Evolutionary conservation across 2,888 invertebrate genomes (phyloP).

Genomic region (Nysson spinosus): DNA sequence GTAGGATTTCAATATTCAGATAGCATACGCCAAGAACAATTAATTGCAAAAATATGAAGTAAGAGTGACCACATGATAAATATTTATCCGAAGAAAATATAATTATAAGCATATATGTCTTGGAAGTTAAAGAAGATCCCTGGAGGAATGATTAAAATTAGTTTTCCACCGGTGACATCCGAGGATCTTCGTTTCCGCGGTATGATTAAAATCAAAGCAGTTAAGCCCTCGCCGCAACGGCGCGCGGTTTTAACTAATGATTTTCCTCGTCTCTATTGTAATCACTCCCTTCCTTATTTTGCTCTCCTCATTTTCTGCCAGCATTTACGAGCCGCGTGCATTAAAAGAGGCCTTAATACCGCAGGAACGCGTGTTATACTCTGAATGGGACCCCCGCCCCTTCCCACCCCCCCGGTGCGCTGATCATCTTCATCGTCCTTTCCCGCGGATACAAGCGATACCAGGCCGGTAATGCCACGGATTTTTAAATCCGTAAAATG

Average conservation of each 20-base stretch:
- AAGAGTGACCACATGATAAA: no score
- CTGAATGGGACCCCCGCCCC: conserved; percentile 2
- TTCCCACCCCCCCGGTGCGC: no score
- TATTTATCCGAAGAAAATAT: no score
- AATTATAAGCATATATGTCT: no score
- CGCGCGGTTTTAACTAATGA: conserved; percentile 26
- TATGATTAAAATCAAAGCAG: conserved; percentile 39
- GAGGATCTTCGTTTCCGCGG: conserved; percentile 15
- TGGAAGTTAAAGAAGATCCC: no score
- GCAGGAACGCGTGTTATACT: conserved; percentile 26
- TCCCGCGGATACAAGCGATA: background rate
- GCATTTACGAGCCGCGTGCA: conserved; percentile 19
- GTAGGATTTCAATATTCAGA: no score
- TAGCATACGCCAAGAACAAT: no score
- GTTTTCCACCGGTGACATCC: background rate
- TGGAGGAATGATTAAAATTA: background rate
- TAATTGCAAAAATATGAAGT: no score
- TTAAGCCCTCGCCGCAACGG: conserved; percentile 37
- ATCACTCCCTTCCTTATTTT: conserved; percentile 21
- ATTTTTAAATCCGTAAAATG: conserved; percentile 34
- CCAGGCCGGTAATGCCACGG: conserved; percentile 17
- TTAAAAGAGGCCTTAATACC: conserved; percentile 37
- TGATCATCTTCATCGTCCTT: conserved; percentile 1
- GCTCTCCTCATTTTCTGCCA: conserved; percentile 27
- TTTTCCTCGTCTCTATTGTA: conserved; percentile 32